A percentile compares a stretch with the other conserved stretches of the same genome.
phyloP scores from a whole-genome alignment of 2,797 vertebrate genomes.

The Liasis olivaceus region DNA sequence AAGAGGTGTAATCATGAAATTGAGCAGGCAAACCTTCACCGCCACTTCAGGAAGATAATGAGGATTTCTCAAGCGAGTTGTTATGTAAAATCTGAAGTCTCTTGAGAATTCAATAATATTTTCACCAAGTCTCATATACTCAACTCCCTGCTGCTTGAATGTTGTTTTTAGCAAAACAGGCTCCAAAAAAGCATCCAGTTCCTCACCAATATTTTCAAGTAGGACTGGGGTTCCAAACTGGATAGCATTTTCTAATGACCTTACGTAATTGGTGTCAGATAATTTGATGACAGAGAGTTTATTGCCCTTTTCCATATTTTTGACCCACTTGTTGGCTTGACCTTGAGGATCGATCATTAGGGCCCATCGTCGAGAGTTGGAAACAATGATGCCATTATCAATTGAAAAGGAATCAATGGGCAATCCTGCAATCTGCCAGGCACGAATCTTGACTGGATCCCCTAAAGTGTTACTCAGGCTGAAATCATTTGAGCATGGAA shows the following conservation, averaged over 20 bases:
- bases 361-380: constrained; percentile 90
- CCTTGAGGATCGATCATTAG: constrained; percentile 96
- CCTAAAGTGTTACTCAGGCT: constrained; percentile 85
- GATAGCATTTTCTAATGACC: constrained; percentile 86
- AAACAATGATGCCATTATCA: constrained; percentile 92
- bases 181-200: constrained; percentile 89
- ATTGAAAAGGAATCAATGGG: constrained; percentile 91
- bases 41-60: constrained; percentile 94
- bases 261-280: constrained; percentile 85
- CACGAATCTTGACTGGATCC: constrained; percentile 86
- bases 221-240: constrained; percentile 90
- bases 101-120: constrained; percentile 89
- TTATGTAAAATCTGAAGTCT: constrained; percentile 92
- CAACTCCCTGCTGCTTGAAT: constrained; percentile 91
- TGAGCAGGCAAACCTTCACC: constrained; percentile 92
- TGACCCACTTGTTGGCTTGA: constrained; percentile 96
- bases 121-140: constrained; percentile 92
- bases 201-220: constrained; percentile 90
- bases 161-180: constrained; percentile 90
- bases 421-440: constrained; percentile 91
- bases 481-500: constrained; percentile 86
- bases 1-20: constrained; percentile 95
- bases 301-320: constrained; percentile 92
- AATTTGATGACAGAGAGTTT: constrained; percentile 87
- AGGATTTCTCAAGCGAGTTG: constrained; percentile 91